phyloP scores from a whole-genome alignment of 2,888 invertebrate species.

The Synergus laeviventris region DNA sequence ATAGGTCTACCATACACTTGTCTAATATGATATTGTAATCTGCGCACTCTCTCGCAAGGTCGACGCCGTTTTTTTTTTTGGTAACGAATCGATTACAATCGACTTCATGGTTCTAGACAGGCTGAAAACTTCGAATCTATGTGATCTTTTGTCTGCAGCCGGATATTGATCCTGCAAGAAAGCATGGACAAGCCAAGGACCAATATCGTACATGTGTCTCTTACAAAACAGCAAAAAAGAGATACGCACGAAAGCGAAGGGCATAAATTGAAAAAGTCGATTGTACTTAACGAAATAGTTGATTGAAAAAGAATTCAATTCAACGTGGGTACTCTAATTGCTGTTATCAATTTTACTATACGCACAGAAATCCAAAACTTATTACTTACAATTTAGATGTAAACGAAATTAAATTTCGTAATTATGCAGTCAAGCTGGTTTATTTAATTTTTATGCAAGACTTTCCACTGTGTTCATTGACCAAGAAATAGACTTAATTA shows the following conservation, averaged over 20 bases:
- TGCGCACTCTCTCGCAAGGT: conserved; percentile 2
- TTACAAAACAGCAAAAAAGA: background rate
- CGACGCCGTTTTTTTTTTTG: background rate
- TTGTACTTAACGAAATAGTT: conserved; percentile 26
- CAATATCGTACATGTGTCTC: background rate
- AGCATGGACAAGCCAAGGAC: conserved; percentile 45
- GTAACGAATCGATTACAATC: conserved; percentile 4
- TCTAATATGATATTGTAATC: conserved; percentile 11
- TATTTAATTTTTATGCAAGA: background rate
- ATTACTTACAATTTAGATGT: background rate
- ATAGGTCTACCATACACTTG: conserved; percentile 4
- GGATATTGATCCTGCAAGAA: conserved; percentile 54
- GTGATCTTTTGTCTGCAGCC: conserved; percentile 49
- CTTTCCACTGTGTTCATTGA: background rate
- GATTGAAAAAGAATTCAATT: conserved; percentile 6
- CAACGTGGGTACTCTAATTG: background rate
- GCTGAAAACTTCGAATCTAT: background rate
- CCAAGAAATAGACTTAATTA: background rate
- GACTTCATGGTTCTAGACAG: conserved; percentile 1
- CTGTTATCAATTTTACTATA: background rate
- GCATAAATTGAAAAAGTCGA: conserved; percentile 40
- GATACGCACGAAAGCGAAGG: conserved; percentile 20
- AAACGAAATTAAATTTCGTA: no score
- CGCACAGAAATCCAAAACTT: background rate
- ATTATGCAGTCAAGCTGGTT: background rate